phyloP scores from a whole-genome alignment of 2,113 vertebrate species.

The Sphaerodactylus townsendi region DNA sequence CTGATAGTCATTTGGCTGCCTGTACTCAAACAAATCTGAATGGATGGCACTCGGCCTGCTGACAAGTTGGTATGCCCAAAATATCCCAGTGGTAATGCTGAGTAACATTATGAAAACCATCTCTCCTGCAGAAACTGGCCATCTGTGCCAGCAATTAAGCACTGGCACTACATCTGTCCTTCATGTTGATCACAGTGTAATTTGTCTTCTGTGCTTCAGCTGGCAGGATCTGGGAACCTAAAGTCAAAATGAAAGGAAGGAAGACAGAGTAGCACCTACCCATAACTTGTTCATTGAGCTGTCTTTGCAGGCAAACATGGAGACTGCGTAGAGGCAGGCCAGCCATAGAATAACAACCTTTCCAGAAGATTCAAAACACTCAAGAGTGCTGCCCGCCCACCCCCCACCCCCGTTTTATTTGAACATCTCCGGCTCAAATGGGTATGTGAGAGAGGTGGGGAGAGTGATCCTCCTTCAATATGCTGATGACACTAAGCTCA shows the following conservation, averaged over 20 bases:
- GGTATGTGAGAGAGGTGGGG: no score
- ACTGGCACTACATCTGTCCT: slow-evolving; percentile 13
- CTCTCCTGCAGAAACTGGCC: slow-evolving; percentile 35
- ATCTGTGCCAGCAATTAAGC: slow-evolving; percentile 5
- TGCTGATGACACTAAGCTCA: no score
- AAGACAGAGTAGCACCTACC: neutral
- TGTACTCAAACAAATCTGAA: slow-evolving; percentile 57
- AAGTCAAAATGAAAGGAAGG: slow-evolving; percentile 12
- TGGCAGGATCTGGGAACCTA: slow-evolving; percentile 3
- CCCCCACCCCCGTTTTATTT: no score
- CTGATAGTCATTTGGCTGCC: slow-evolving; percentile 75
- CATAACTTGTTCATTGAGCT: no score
- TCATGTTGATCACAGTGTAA: neutral
- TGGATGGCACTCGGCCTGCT: slow-evolving; percentile 65
- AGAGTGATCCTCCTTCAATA: no score
- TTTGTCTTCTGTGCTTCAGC: neutral
- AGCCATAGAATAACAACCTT: no score
- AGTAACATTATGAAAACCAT: slow-evolving; percentile 42
- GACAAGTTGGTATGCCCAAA: slow-evolving; percentile 57
- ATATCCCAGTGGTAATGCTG: slow-evolving; percentile 50
- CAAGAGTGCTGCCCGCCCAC: no score
- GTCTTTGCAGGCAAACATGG: no score
- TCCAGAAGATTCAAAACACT: no score
- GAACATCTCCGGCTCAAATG: no score
- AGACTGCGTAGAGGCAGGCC: no score